Evolutionary conservation across 2,797 vertebrate species (phyloP).

Genomic region (Diglossa cyanea): DNA sequence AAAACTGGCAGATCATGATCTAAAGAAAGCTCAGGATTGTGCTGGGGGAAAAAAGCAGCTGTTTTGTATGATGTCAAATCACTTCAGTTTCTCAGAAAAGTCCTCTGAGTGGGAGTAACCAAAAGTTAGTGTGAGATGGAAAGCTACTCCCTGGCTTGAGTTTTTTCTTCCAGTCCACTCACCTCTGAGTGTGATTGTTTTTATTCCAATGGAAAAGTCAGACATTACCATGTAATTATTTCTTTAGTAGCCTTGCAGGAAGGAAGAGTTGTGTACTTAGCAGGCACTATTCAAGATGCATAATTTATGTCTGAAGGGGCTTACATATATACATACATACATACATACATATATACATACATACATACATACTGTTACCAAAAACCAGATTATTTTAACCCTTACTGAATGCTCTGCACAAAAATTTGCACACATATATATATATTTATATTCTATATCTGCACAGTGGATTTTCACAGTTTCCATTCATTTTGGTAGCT

Average conservation of each 20-base stretch:
- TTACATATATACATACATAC: not conserved
- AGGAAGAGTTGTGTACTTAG: not conserved
- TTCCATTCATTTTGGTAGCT: not conserved
- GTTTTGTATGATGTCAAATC: not conserved
- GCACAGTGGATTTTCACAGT: not conserved
- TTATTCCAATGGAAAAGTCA: not conserved
- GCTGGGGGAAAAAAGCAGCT: not conserved
- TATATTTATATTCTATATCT: not conserved
- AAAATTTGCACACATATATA: accelerated
- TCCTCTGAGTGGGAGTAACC: not conserved
- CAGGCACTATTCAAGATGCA: not conserved
- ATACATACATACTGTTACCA: not conserved
- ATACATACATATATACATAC: too few relatives aligned
- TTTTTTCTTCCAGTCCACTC: not conserved
- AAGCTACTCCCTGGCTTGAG: not conserved
- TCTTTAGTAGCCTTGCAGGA: not conserved
- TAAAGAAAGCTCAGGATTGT: not conserved
- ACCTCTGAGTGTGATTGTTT: not conserved
- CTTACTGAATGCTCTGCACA: not conserved
- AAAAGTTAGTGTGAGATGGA: not conserved
- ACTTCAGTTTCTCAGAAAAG: not conserved
- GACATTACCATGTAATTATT: not conserved
- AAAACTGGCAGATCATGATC: not conserved
- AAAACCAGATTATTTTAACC: not conserved
- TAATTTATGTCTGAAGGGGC: not conserved